These are phyloP conservation scores for Ctena decussata DNA, from an alignment of 2,888 invertebrate species.

Conservation along the genomic window DNA sequence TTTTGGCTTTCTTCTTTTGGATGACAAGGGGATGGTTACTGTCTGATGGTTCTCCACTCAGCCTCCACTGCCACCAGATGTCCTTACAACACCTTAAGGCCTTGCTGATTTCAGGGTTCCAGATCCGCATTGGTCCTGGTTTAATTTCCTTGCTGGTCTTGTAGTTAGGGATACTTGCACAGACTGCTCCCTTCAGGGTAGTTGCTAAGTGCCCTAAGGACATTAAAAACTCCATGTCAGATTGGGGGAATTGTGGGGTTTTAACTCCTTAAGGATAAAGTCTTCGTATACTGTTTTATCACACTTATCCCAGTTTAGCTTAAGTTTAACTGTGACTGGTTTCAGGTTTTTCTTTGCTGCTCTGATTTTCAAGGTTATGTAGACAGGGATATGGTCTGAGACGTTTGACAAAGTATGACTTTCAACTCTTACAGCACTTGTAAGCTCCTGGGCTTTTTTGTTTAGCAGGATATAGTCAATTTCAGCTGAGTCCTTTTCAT, in stretches of 20 bases:
- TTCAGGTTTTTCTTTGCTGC: background rate
- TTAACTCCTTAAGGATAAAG: background rate
- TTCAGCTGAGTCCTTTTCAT: background rate
- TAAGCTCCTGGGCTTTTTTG: background rate
- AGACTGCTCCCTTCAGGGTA: background rate
- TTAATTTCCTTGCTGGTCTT: background rate
- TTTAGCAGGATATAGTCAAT: background rate
- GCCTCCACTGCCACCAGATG: background rate
- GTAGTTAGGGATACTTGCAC: background rate
- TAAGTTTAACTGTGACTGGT: background rate
- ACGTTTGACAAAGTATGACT: background rate
- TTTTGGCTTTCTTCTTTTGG: no score
- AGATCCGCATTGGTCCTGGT: background rate
- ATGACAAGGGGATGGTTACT: background rate
- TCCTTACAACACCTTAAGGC: background rate
- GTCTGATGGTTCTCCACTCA: background rate
- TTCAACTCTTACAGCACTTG: background rate
- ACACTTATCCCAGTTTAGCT: background rate
- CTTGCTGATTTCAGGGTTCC: background rate
- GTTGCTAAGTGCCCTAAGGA: background rate
- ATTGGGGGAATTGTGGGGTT: background rate
- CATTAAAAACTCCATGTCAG: background rate
- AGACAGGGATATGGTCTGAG: background rate
- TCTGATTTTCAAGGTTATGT: background rate
- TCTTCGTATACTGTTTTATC: background rate